These are phyloP conservation scores for Drosophila setosimentum DNA, from an alignment of 2,888 invertebrate genomes.

Conservation along the genomic window DNA sequence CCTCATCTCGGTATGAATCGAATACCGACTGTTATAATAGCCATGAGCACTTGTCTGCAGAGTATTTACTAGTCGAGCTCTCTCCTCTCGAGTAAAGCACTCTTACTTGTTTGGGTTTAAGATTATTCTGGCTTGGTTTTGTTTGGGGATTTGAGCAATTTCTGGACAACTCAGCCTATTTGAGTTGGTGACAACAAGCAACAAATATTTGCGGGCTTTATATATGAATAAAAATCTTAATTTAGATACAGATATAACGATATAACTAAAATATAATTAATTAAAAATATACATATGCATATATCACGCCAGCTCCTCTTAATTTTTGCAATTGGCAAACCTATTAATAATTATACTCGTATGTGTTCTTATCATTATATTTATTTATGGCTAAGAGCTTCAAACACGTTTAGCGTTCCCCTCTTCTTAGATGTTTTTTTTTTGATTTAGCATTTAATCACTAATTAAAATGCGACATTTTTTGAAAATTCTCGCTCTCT, in stretches of 20 bases:
- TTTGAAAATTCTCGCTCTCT: slow-evolving; percentile 18
- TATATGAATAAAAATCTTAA: neutral
- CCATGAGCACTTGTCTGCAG: neutral
- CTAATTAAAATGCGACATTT: slow-evolving; percentile 46
- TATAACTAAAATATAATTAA: neutral
- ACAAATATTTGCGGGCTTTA: slow-evolving; percentile 3
- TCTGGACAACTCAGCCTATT: slow-evolving; percentile 19
- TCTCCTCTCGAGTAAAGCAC: neutral
- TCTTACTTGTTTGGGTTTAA: slow-evolving; percentile 6
- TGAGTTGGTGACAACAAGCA: slow-evolving; percentile 32
- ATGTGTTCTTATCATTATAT: slow-evolving; percentile 22
- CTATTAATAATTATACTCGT: slow-evolving; percentile 22
- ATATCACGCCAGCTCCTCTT: neutral
- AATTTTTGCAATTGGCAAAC: slow-evolving; percentile 12
- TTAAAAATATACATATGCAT: neutral
- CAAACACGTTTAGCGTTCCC: slow-evolving; percentile 62
- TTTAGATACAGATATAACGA: neutral
- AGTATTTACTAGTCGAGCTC: neutral
- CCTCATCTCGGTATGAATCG: neutral
- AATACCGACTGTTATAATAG: neutral
- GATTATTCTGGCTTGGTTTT: slow-evolving; percentile 13
- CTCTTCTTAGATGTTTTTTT: neutral
- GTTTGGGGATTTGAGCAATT: neutral
- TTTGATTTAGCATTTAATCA: slow-evolving; percentile 45
- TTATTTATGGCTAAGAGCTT: slow-evolving; percentile 29